Base-by-base conservation (phyloP, 2,888 invertebrate species). In the Yponomeuta plumbellus region DNA sequence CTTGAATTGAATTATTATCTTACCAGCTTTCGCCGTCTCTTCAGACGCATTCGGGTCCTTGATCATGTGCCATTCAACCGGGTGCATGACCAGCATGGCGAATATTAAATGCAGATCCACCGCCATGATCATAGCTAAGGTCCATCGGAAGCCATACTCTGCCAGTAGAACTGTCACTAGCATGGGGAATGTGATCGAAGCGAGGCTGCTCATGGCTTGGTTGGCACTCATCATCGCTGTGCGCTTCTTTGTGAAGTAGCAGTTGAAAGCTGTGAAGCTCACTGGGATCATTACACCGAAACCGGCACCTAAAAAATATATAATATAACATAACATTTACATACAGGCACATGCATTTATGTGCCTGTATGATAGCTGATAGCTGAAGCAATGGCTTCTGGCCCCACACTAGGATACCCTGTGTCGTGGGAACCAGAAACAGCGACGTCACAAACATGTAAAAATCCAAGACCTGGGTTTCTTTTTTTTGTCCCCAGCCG, bases 271-370 rank as follows among this genome's bases (percentile, higher is more conserved):
- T 1, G 95, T 94, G 71, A 94, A 95, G 62, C 94, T 92, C 3
- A 95, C 93, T 56, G 96, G 95, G 69, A 95, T 89, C 87, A 96
- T 94, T 0, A 96, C 85, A 0, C 96, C 96, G 66, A 95, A 93
- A 8, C 95, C 96, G 17, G 94, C 84, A 21, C 96, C 96, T 93
- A 76, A 21, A 80, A 79, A 26, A 44, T 26, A 26, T 26, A 26
- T 2, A 5, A 4, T n/a, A n/a, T n/a, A n/a, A n/a, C n/a, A n/a
- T n/a, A n/a, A n/a, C n/a, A n/a, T n/a, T n/a, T n/a, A n/a, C n/a
- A n/a, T n/a, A n/a, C n/a, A n/a, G n/a, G n/a, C n/a, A n/a, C n/a
- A n/a, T n/a, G n/a, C n/a, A n/a, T n/a, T n/a, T n/a, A n/a, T n/a
- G n/a, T n/a, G n/a, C n/a, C n/a, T n/a, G n/a, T n/a, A n/a, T n/a